Percentiles rank a stretch among this genome's conserved stretches.
These are phyloP conservation scores for Hoplias malabaricus DNA, from an alignment of 2,113 vertebrate species.

Conservation along the genomic window DNA sequence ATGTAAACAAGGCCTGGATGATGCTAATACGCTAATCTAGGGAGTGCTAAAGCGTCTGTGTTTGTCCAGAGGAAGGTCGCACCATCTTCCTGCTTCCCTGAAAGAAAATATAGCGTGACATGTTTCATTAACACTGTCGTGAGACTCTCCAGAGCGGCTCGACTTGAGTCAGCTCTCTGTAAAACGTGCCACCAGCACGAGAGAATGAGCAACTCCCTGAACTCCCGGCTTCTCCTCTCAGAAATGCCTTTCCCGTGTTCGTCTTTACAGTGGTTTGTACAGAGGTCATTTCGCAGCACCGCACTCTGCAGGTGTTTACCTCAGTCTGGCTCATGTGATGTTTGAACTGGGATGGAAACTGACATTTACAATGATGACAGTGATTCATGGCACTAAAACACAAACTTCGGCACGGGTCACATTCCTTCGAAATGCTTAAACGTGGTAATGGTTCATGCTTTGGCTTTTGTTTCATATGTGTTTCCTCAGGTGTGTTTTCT, in stretches of 20 bases:
- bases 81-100: not conserved
- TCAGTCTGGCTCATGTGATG: not conserved
- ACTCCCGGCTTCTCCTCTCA: not conserved
- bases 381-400: not conserved
- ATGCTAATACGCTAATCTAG: too few relatives aligned
- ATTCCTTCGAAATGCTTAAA: not conserved
- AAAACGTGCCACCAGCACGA: constrained; percentile 41
- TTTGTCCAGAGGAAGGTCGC: not conserved
- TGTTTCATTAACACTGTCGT: constrained; percentile 65
- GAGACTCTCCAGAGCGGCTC: constrained; percentile 36
- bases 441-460: not conserved
- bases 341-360: not conserved
- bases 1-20: too few relatives aligned
- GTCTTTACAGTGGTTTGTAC: not conserved
- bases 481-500: too few relatives aligned
- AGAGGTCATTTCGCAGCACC: not conserved
- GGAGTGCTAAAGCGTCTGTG: not conserved
- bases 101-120: constrained; percentile 26
- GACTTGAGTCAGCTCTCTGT: not conserved
- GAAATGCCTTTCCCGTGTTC: not conserved
- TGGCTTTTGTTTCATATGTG: not conserved
- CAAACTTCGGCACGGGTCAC: not conserved
- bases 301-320: not conserved
- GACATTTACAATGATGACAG: not conserved
- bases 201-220: not conserved